phyloP scores from a whole-genome alignment of 2,888 invertebrate species.

The Halocaridina rubra region DNA sequence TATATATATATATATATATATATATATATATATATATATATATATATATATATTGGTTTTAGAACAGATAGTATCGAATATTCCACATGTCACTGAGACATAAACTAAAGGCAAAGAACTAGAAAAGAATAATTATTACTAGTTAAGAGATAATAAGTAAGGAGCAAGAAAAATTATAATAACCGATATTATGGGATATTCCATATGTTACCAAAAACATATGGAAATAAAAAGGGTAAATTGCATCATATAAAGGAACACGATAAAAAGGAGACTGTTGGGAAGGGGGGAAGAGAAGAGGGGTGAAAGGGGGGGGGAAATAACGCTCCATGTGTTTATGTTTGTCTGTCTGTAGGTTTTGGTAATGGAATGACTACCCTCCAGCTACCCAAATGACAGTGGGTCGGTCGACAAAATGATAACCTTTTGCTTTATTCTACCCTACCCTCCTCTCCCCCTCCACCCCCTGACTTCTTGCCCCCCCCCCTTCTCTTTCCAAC shows the following conservation, averaged over 20 bases:
- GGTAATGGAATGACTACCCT: not conserved
- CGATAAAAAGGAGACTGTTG: too few species aligned
- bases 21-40: not conserved
- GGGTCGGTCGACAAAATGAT: conserved; percentile 7
- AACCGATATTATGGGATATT: too few species aligned
- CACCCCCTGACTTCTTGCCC: not conserved
- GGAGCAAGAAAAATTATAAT: too few species aligned
- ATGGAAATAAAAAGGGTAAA: too few species aligned
- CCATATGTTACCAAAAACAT: too few species aligned
- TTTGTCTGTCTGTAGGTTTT: not conserved
- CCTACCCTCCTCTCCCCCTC: not conserved
- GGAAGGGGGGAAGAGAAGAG: not conserved
- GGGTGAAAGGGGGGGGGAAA: not conserved
- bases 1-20: not conserved
- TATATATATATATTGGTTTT: too few species aligned
- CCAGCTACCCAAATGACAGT: not conserved
- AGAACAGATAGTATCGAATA: too few species aligned
- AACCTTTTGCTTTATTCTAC: not conserved
- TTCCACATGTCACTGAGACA: too few species aligned
- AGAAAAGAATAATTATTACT: too few species aligned
- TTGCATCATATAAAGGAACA: too few species aligned
- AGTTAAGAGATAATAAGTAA: too few species aligned
- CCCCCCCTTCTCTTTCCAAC: not conserved
- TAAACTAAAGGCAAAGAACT: too few species aligned
- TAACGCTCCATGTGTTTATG: not conserved